A percentile compares a stretch with the other conserved stretches of the same genome.
phyloP scores from a whole-genome alignment of 1,140 invertebrate species.

The Tigriopus japonicus region DNA sequence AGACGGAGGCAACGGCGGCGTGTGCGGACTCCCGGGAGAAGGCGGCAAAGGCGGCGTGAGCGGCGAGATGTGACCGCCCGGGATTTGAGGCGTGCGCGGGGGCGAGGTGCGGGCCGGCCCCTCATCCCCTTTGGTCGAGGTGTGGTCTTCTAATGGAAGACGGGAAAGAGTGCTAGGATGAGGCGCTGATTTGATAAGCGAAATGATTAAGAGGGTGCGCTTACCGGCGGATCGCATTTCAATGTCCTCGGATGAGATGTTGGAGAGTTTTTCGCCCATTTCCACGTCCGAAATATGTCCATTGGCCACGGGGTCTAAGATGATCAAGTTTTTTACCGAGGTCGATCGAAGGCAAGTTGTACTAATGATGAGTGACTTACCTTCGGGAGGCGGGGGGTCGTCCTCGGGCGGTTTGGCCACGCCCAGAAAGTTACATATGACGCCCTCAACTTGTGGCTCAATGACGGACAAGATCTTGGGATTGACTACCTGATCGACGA shows the following conservation, averaged over 20 bases:
- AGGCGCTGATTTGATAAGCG: too few species aligned
- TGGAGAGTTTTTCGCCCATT: neutral
- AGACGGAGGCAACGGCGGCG: neutral
- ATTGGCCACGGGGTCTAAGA: too few species aligned
- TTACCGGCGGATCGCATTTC: neutral
- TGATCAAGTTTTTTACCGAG: too few species aligned
- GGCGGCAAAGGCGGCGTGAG: neutral
- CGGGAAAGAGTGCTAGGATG: too few species aligned
- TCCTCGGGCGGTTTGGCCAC: conserved; percentile 36
- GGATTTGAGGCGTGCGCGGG: neutral
- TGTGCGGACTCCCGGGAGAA: neutral
- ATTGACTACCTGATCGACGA: conserved; percentile 86
- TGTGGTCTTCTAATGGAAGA: neutral
- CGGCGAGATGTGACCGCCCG: neutral
- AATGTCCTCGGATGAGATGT: neutral
- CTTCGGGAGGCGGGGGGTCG: neutral
- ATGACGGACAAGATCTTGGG: conserved; percentile 67
- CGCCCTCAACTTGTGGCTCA: conserved; percentile 70
- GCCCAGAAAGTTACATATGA: conserved; percentile 69
- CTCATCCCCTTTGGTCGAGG: neutral
- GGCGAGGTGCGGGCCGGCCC: neutral
- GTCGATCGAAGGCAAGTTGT: too few species aligned
- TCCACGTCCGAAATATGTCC: too few species aligned
- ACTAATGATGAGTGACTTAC: too few species aligned
- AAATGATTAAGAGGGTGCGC: too few species aligned